Evolutionary conservation across 2,113 vertebrate genomes (phyloP), one percentile per base, ranked within the genome.

Genomic region (Myxocyprinus asiaticus): DNA sequence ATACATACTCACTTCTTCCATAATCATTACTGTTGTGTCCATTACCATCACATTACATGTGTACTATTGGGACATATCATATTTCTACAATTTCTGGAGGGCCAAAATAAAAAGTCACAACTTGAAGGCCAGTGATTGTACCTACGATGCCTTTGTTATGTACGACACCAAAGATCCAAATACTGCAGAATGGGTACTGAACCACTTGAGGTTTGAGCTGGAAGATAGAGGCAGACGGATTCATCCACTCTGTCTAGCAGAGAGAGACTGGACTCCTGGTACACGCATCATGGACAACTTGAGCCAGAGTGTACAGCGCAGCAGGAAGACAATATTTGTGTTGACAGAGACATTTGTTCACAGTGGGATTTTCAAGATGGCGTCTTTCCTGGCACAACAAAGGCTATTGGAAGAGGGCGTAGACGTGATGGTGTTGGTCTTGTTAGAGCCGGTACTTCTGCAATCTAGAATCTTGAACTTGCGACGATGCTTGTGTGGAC

Each of bases 401-500:
- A 86, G 91, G 42, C 83, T 93, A 1, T 83, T 85, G 69, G 91
- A 94, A 58, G 85, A 84, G 12, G 85, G 86, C 0, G 65, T 89
- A 81, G 90, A 91, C 5, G 88, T 90, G n/a, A 93, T 88, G 3
- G 81, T 93, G 3, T 86, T 94, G 64, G 84, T 94, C 2, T 73
- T 93, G n/a, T 85, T 94, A 74, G 89, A 93, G 78, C 91, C 92
- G 0, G 90, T 91, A 59, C 56, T 93, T 56, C 90, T 86, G 17
- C 82, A 90, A 8, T 94, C 91, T 0, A 90, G 89, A 77, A 92
- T 92, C 47, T 6, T 94, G 63, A 84, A 86, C 12, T 84, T 94
- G 44, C 81, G 88, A 3, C 87, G 83, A 33, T 84, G 90, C 47
- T 81, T 94, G 73, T 91, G 90, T 63, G 87, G 88, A 53, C 90